phyloP scores from a whole-genome alignment of 2,797 vertebrate genomes.

The Poliocrania exsul region DNA sequence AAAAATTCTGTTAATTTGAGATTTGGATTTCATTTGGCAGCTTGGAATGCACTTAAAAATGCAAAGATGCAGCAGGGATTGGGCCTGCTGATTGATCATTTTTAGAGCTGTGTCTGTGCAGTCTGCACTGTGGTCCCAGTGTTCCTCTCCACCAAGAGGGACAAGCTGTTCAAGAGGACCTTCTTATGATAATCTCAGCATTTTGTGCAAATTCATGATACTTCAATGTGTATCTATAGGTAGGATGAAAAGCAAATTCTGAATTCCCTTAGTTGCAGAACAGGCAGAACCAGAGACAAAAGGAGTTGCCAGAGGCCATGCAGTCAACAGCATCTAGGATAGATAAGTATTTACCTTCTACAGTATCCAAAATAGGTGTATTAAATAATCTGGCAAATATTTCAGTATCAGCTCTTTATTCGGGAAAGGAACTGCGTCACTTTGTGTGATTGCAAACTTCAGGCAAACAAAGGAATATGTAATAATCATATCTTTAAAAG shows the following conservation, averaged over 20 bases:
- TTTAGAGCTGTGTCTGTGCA: background rate
- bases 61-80: background rate
- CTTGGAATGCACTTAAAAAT: background rate
- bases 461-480: conserved; percentile 25
- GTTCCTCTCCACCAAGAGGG: background rate
- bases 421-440: background rate
- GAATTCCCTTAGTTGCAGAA: background rate
- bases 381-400: conserved; percentile 15
- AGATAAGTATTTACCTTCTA: background rate
- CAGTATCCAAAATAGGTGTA: background rate
- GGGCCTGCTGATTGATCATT: background rate
- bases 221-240: background rate
- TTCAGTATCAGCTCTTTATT: conserved; percentile 4
- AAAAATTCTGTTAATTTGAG: background rate
- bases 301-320: background rate
- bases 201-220: background rate
- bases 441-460: background rate
- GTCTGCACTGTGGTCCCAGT: background rate
- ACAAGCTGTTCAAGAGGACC: background rate
- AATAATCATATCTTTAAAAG: conserved; percentile 43
- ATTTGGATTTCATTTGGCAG: background rate
- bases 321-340: background rate
- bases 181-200: background rate
- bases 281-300: background rate
- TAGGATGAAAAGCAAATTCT: background rate